A percentile compares a stretch with the other conserved stretches of the same genome.
Conservation (phyloP, 92 coral and sea anemone genomes). For the Galaxea fascicularis region DNA sequence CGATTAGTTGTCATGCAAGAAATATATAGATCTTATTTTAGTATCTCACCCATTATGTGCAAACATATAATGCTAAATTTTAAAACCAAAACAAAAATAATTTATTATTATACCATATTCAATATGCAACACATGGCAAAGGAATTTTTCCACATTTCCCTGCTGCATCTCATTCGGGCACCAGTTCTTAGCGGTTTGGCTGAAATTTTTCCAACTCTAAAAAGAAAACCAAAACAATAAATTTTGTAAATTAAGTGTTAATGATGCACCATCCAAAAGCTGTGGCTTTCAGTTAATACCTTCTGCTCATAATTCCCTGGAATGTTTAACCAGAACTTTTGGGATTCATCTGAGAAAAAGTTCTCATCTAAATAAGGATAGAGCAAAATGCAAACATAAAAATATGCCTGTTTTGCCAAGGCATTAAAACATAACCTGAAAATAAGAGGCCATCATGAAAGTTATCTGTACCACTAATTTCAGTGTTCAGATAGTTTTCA, state of each 20-base stretch:
- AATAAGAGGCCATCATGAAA: no score
- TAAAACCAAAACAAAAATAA: background rate
- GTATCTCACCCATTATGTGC: no score
- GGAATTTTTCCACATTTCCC: conserved; percentile 80
- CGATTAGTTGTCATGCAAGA: no score
- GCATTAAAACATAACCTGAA: no score
- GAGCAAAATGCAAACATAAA: background rate
- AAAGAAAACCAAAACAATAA: conserved; percentile 5
- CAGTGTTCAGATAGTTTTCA: no score
- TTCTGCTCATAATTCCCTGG: conserved; percentile 66
- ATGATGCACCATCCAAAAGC: no score
- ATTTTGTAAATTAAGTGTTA: background rate
- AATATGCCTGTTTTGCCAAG: no score
- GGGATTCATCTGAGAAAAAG: conserved; percentile 68
- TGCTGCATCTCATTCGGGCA: conserved; percentile 65
- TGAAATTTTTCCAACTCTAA: conserved; percentile 78
- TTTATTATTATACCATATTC: conserved; percentile 63
- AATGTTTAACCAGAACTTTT: conserved; percentile 77
- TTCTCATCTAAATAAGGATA: conserved; percentile 3
- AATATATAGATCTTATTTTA: no score
- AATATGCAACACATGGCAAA: conserved; percentile 70
- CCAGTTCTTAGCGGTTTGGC: conserved; percentile 46
- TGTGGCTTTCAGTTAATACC: conserved; percentile 48
- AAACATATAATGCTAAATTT: no score
- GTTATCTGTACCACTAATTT: no score